phyloP scores from a whole-genome alignment of 2,888 invertebrate genomes.

The Ochropleura plecta region DNA sequence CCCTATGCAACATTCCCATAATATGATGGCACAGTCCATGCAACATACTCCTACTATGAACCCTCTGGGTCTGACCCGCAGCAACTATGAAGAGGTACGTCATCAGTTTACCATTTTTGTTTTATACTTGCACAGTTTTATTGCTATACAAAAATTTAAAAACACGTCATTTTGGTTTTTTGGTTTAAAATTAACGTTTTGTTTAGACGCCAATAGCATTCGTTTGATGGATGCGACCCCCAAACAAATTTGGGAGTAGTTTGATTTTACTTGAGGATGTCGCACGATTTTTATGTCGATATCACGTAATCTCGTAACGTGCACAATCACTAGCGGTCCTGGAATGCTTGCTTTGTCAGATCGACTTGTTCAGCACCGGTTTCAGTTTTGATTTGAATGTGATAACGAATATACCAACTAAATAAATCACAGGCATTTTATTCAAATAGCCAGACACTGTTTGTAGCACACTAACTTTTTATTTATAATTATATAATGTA shows the following conservation, averaged over 20 bases:
- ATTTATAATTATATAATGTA: not conserved
- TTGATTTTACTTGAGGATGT: slow-evolving; percentile 11
- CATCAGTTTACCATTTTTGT: slow-evolving; percentile 10
- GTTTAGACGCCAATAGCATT: slow-evolving; percentile 20
- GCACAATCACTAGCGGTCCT: not conserved
- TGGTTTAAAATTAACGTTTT: slow-evolving; percentile 26
- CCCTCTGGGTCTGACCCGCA: slow-evolving; percentile 66
- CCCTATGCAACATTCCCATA: slow-evolving; percentile 65
- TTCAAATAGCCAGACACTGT: not conserved
- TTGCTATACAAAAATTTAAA: slow-evolving; percentile 34
- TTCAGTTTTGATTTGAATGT: slow-evolving; percentile 37
- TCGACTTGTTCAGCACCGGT: slow-evolving; percentile 11
- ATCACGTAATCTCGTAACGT: not conserved
- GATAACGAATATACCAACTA: not conserved
- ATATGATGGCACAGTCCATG: slow-evolving; percentile 60
- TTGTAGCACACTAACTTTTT: not conserved
- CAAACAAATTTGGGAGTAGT: slow-evolving; percentile 7
- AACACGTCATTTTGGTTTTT: slow-evolving; percentile 18
- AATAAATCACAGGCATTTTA: slow-evolving; percentile 7
- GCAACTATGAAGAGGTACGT: slow-evolving; percentile 80
- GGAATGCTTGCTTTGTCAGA: slow-evolving; percentile 13
- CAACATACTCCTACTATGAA: slow-evolving; percentile 56
- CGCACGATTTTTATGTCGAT: not conserved
- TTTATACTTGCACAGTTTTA: slow-evolving; percentile 21
- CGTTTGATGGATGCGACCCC: slow-evolving; percentile 2